Base-by-base conservation (phyloP, 2,888 invertebrate genomes). In the Criorhina ranunculi region DNA sequence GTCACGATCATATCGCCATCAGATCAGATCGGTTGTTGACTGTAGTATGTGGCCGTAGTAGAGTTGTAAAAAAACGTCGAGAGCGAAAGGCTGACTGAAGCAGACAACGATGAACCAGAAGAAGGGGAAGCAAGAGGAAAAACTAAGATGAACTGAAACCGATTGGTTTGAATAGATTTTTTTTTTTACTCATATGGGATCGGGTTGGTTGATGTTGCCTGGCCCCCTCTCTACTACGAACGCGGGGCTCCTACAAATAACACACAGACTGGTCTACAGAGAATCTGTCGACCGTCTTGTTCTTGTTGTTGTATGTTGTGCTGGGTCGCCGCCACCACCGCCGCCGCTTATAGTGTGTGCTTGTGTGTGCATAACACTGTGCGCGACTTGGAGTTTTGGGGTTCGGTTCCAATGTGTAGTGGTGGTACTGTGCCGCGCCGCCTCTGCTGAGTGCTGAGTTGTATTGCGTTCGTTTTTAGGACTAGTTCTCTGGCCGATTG, bases 1-100 rank as follows among this genome's bases (percentile, higher is more conserved):
- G 85, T 80, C 85, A 85, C 76, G 85, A 85, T 85, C 85, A 80
- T 85, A 85, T 85, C 85, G 80, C 80, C 85, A 85, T 85, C 80
- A 75, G 85, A 85, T 85, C 75, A 85, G 70, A 85, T 85, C 80
- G 85, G 80, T 79, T 85, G 85, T 85, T 85, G 85, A 85, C 85
- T 85, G 85, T 85, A 85, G 85, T 85, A 85, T 85, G 83, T 53
- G 75, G 80, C 57, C 85, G 85, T 85, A 85, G 85, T 85, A 80
- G 85, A 85, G 85, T 85, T 85, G 85, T 85, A 85, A 85, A 85
- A 85, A 24, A 80, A 85, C 79, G 70, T 53, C 73, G 42, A 59
- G 75, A 75, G 75, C 75, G 66, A 80, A 85, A 70, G 70, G 73
- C 60, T 57, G 49, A 46, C 37, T 35, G 60, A n/a, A 57, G 80